Base-by-base conservation (phyloP, 2,113 vertebrate genomes). In the Hyperoodon ampullatus region DNA sequence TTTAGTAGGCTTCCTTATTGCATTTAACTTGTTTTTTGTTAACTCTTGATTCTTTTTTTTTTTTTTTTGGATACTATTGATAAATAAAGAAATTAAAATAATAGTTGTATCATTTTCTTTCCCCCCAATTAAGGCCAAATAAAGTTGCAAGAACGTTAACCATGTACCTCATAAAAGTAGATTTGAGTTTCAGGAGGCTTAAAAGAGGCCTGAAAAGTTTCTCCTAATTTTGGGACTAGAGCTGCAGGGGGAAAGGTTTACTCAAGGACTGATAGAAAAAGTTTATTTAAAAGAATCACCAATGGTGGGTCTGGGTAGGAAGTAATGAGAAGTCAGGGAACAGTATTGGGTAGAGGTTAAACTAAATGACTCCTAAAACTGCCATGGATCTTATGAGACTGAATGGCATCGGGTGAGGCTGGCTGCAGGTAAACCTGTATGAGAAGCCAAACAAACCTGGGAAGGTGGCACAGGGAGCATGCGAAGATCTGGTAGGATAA, bases 21-120 rank as follows among this genome's bases (percentile, higher is more conserved):
- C 98, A 99, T 98, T 98, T 98, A 98, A 96, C 98, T 98, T 98
- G 98, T 98, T 98, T 99, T 98, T 98, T 96, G 53, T 53, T 99
- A 98, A 98, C 96, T 98, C 97, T 90, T 98, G 96, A 92, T 78
- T 96, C 10, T 72, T 91, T 86, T 81, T 93, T 63, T 81, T 93
- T 63, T 58, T 93, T 93, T 58, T 58, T 88, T 97, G 96, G 98
- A 98, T 99, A 98, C 98, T 98, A 98, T 98, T 98, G 97, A 98
- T 98, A 98, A 99, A 98, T 99, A 99, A 98, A 99, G 94, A 96
- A 97, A 98, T 98, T 92, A 98, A 98, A 98, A 86, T 93, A 0
- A 97, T 95, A 84, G n/a, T 24, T 94, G 19, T 42, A 33, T 0
- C 30, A 47, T 23, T 97, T 94, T 95, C 33, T 19, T 96, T 87